Conservation (phyloP, 2,888 invertebrate genomes). For the Pegoplata infirma region DNA sequence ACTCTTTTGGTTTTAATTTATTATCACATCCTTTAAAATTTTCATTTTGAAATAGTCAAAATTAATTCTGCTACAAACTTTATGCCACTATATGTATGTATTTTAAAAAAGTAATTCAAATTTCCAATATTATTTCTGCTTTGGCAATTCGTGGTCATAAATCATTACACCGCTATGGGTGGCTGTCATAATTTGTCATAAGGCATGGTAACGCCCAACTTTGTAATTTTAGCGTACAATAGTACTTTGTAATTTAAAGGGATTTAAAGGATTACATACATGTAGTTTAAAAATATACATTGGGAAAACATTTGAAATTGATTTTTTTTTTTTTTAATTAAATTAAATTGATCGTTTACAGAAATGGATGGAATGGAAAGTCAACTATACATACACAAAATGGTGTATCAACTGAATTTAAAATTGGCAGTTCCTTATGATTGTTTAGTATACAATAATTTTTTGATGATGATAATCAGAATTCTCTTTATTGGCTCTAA, state of each 20-base stretch:
- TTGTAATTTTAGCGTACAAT: conserved; percentile 41
- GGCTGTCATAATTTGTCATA: conserved; percentile 76
- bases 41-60: no score
- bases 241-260: conserved; percentile 59
- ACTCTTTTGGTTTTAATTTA: no score
- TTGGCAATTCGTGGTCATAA: conserved; percentile 65
- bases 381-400: no score
- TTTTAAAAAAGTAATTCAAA: conserved; percentile 23
- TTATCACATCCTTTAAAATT: no score
- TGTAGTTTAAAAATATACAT: not conserved
- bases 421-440: no score
- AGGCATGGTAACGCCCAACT: conserved; percentile 72
- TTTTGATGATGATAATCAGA: no score
- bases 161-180: conserved; percentile 68
- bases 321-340: not conserved
- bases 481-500: no score
- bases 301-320: not conserved
- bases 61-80: not conserved
- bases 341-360: not conserved
- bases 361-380: no score
- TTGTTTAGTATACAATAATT: no score
- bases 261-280: conserved; percentile 30
- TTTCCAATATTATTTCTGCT: conserved; percentile 50
- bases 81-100: no score
- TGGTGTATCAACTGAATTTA: no score